Conservation (phyloP, 1,140 invertebrate species). For the Drosophila bocki region DNA sequence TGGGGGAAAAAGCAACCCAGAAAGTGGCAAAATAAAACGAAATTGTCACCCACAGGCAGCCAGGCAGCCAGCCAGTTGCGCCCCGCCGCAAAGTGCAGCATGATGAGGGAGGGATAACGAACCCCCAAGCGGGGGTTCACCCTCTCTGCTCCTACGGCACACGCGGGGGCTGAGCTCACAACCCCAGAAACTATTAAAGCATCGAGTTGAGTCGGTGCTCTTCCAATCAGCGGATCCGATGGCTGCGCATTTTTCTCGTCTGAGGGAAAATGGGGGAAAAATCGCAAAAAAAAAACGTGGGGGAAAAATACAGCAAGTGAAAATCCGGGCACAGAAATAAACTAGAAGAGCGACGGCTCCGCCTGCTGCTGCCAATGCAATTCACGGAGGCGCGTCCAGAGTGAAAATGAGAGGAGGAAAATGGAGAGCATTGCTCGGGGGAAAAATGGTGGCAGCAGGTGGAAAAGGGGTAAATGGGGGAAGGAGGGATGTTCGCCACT, state of each 20-base stretch:
- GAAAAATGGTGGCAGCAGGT: neutral
- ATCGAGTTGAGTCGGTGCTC: slow-evolving; percentile 51
- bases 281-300: slow-evolving; percentile 13
- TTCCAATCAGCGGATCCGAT: slow-evolving; percentile 79
- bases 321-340: slow-evolving; percentile 68
- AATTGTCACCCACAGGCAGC: slow-evolving; percentile 72
- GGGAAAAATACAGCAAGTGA: slow-evolving; percentile 16
- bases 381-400: slow-evolving; percentile 25
- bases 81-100: slow-evolving; percentile 73
- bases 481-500: neutral
- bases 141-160: too few relatives aligned
- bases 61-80: slow-evolving; percentile 69
- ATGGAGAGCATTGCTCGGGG: neutral
- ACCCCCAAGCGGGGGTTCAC: neutral
- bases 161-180: slow-evolving; percentile 17
- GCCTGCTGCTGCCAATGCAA: slow-evolving; percentile 54
- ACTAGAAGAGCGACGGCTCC: slow-evolving; percentile 77
- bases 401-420: slow-evolving; percentile 11
- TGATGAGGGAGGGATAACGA: slow-evolving; percentile 26
- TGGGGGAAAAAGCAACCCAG: neutral
- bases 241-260: slow-evolving; percentile 72
- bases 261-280: slow-evolving; percentile 31
- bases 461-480: neutral
- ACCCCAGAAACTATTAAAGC: slow-evolving; percentile 71
- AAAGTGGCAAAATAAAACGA: slow-evolving; percentile 53